These are phyloP conservation scores for Callopanchax toddi DNA, from an alignment of 2,113 vertebrate species.

Conservation along the genomic window DNA sequence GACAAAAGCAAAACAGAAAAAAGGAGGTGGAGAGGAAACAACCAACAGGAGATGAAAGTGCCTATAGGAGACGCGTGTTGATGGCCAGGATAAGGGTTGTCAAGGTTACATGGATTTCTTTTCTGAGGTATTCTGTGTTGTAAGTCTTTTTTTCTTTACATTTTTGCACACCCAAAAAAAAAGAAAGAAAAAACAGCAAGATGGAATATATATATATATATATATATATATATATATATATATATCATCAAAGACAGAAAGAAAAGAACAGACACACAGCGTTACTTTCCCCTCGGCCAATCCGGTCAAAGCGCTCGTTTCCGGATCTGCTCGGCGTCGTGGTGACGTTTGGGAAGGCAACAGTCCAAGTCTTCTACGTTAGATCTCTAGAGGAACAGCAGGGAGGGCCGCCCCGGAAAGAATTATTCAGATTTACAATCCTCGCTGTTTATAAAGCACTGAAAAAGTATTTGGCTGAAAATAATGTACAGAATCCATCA, in stretches of 20 bases:
- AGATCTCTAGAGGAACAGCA: slow-evolving; percentile 32
- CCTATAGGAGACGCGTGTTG: slow-evolving; percentile 20
- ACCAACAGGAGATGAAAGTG: slow-evolving; percentile 23
- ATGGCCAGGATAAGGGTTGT: slow-evolving; percentile 64
- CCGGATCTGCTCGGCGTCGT: slow-evolving; percentile 24
- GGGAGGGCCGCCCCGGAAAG: slow-evolving; percentile 51
- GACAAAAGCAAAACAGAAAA: slow-evolving; percentile 5
- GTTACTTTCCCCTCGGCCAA: slow-evolving; percentile 28
- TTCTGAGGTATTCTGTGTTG: slow-evolving; percentile 84
- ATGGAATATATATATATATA: slow-evolving; percentile 63
- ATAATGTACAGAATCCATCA: slow-evolving; percentile 54
- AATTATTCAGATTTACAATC: slow-evolving; percentile 77
- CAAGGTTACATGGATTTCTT: slow-evolving; percentile 77
- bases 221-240: too few species aligned
- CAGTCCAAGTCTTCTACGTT: slow-evolving; percentile 41
- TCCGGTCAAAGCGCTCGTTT: slow-evolving; percentile 18
- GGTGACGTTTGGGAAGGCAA: slow-evolving; percentile 49
- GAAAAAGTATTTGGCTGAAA: slow-evolving; percentile 80
- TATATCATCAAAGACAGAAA: slow-evolving; percentile 57
- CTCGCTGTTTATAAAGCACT: slow-evolving; percentile 84
- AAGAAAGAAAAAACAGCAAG: slow-evolving; percentile 57
- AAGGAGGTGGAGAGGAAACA: neutral
- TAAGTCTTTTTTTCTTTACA: slow-evolving; percentile 72
- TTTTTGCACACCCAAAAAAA: slow-evolving; percentile 66
- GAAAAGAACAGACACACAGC: slow-evolving; percentile 44